phyloP scores from a whole-genome alignment of 2,797 vertebrate genomes.

The Fistularia tabacaria region DNA sequence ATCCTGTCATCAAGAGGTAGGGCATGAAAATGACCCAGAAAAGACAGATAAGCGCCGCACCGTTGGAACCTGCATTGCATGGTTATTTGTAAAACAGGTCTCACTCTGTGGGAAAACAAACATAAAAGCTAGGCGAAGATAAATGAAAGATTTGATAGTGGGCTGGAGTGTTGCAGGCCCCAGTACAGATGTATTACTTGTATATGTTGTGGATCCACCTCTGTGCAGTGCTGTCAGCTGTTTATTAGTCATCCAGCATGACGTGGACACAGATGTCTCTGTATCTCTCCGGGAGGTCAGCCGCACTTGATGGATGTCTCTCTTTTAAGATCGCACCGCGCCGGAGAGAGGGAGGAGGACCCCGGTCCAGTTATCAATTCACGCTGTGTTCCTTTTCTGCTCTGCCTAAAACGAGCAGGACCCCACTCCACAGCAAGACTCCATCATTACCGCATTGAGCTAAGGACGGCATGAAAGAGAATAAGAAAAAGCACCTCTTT shows the following conservation, averaged over 20 bases:
- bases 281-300: slow-evolving; percentile 46
- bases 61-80: no score
- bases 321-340: slow-evolving; percentile 48
- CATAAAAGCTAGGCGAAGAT: no score
- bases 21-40: no score
- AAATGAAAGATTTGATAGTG: no score
- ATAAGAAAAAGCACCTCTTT: slow-evolving; percentile 45
- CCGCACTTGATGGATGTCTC: slow-evolving; percentile 62
- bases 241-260: slow-evolving; percentile 50
- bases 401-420: slow-evolving; percentile 53
- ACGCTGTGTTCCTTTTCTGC: slow-evolving; percentile 45
- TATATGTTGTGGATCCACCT: slow-evolving; percentile 25
- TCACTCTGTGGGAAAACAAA: no score
- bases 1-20: no score
- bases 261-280: slow-evolving; percentile 53
- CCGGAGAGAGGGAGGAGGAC: slow-evolving; percentile 29
- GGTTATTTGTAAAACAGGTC: no score
- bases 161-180: slow-evolving; percentile 27
- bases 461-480: slow-evolving; percentile 49
- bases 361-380: slow-evolving; percentile 53
- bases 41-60: no score
- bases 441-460: slow-evolving; percentile 35
- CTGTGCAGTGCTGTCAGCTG: slow-evolving; percentile 40
- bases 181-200: slow-evolving; percentile 38
- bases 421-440: slow-evolving; percentile 56